Conservation (phyloP, 2,113 vertebrate species). For the Anguilla japonica region DNA sequence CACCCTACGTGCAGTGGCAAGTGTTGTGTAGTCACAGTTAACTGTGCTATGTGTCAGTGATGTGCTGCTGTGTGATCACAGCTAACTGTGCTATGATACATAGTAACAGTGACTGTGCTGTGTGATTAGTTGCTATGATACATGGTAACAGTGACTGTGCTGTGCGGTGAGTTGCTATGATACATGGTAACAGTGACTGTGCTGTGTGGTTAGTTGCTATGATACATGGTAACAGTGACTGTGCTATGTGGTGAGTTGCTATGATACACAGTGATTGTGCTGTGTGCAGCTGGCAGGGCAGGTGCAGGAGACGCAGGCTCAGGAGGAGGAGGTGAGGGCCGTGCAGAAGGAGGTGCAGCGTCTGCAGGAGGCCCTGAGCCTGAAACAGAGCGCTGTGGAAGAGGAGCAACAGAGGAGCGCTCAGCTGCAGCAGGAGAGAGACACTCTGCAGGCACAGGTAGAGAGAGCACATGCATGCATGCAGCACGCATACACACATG, state of each 20-base stretch:
- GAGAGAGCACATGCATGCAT: background rate
- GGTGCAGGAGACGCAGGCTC: conserved; percentile 29
- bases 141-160: background rate
- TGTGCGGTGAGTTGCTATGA: background rate
- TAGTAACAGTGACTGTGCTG: background rate
- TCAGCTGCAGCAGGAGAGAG: conserved; percentile 40
- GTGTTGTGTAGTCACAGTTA: no score
- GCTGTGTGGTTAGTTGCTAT: background rate
- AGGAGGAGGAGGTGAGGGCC: conserved; percentile 33
- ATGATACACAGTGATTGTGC: background rate
- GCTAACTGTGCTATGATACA: background rate
- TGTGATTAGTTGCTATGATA: background rate
- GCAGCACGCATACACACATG: background rate
- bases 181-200: background rate
- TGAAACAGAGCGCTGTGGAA: conserved; percentile 41
- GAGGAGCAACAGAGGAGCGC: conserved; percentile 44
- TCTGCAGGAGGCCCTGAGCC: conserved; percentile 46
- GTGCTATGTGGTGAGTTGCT: no score
- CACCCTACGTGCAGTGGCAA: no score
- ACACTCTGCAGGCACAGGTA: conserved; percentile 43
- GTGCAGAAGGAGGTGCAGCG: conserved; percentile 48
- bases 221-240: background rate
- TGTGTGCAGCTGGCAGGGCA: conserved; percentile 14
- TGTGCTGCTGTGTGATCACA: no score
- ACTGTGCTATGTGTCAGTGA: no score